Percentiles rank a stretch among this genome's conserved stretches.
These are phyloP conservation scores for Steinernema khuongi DNA, from an alignment of 1,140 invertebrate genomes.

Conservation along the genomic window DNA sequence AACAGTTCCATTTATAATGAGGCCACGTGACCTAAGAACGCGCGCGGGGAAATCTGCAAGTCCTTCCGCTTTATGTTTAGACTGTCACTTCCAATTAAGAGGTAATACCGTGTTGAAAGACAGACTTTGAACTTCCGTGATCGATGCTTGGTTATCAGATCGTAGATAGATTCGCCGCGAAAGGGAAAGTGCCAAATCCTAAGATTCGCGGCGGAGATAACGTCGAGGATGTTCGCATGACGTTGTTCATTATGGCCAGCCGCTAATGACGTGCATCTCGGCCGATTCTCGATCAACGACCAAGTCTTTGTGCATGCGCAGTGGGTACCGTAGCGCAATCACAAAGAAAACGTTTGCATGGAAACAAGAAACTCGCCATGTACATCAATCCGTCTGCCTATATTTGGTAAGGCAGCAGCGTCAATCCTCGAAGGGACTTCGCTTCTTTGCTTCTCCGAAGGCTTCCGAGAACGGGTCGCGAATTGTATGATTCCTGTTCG, in stretches of 20 bases:
- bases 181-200: background rate
- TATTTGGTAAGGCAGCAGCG: background rate
- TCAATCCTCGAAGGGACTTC: background rate
- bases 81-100: too few species aligned
- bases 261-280: background rate
- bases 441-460: background rate
- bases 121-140: too few species aligned
- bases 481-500: background rate
- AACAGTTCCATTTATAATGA: too few species aligned
- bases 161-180: too few species aligned
- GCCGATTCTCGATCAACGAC: background rate
- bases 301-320: background rate
- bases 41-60: too few species aligned
- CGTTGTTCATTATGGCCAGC: background rate
- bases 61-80: too few species aligned
- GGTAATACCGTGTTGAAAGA: too few species aligned
- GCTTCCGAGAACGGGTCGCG: background rate
- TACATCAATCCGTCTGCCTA: background rate
- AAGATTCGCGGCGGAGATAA: background rate
- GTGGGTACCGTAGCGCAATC: too few species aligned
- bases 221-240: background rate
- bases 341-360: background rate
- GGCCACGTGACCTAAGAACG: too few species aligned
- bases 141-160: too few species aligned
- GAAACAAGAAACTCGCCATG: background rate